A percentile compares a stretch with the other conserved stretches of the same genome.
Conservation (phyloP, 1,140 invertebrate species). For the Pomacea maculata region DNA sequence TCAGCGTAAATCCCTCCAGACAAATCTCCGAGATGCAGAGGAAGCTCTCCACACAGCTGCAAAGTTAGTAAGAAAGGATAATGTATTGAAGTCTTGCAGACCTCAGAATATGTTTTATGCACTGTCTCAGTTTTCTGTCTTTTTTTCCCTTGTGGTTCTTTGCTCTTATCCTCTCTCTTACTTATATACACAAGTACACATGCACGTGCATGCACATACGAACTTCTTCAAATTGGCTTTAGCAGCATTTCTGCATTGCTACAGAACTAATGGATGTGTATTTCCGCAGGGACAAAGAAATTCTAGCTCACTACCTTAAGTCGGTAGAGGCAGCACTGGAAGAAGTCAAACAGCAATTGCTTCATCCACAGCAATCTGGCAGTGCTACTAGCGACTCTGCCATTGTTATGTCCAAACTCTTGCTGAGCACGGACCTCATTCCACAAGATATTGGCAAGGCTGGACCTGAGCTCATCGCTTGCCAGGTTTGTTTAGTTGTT, state of each 20-base stretch:
- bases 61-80: constrained; percentile 34
- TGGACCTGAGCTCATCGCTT: constrained; percentile 56
- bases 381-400: constrained; percentile 34
- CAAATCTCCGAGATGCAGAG: constrained; percentile 60
- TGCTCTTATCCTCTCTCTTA: background rate
- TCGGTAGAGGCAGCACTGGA: constrained; percentile 50
- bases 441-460: constrained; percentile 55
- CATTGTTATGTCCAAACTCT: constrained; percentile 41
- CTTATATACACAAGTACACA: too few species aligned
- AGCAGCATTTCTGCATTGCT: too few species aligned
- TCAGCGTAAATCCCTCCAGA: constrained; percentile 50
- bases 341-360: constrained; percentile 49
- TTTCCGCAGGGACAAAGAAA: constrained; percentile 53
- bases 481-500: constrained; percentile 40
- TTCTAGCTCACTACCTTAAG: constrained; percentile 52
- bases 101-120: background rate
- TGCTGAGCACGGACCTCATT: constrained; percentile 56
- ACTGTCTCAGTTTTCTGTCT: background rate
- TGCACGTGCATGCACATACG: too few species aligned
- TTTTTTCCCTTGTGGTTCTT: background rate
- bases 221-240: too few species aligned
- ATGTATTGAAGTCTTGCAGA: too few species aligned
- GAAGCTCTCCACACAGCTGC: constrained; percentile 54
- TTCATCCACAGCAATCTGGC: constrained; percentile 9
- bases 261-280: too few species aligned